These are phyloP conservation scores for Erpetoichthys calabaricus DNA, from an alignment of 2,797 vertebrate species.

Conservation along the genomic window DNA sequence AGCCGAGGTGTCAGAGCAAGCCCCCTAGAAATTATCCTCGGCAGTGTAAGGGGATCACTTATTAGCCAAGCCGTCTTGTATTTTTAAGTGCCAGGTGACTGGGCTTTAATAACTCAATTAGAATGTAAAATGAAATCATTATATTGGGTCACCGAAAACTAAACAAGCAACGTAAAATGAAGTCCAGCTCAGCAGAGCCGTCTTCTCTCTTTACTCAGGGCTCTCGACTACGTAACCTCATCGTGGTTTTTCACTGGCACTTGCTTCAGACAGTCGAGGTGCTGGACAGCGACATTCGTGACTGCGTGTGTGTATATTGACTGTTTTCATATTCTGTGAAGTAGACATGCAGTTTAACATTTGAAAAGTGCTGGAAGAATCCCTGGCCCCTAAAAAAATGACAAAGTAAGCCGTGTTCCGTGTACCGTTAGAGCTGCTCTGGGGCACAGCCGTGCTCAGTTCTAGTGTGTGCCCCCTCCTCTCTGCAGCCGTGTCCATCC, in stretches of 20 bases:
- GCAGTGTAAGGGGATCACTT: too few relatives aligned
- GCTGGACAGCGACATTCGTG: conserved; percentile 18
- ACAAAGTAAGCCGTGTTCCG: conserved; percentile 29
- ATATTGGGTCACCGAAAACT: too few relatives aligned
- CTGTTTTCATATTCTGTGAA: conserved; percentile 19
- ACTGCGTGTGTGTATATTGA: conserved; percentile 9
- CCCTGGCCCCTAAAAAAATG: conserved; percentile 15
- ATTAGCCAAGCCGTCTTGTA: too few relatives aligned
- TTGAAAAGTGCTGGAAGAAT: conserved; percentile 22
- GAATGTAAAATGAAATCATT: too few relatives aligned
- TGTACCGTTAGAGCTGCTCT: conserved; percentile 33
- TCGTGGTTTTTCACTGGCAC: conserved; percentile 10
- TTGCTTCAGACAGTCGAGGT: conserved; percentile 7
- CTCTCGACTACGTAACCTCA: conserved; percentile 20
- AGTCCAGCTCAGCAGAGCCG: too few relatives aligned
- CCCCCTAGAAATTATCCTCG: too few relatives aligned
- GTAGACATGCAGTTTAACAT: conserved; percentile 17
- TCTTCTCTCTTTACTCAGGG: conserved; percentile 20
- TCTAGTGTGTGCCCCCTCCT: conserved; percentile 25
- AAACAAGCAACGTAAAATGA: too few relatives aligned
- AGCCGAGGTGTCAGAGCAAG: too few relatives aligned
- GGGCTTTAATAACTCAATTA: too few relatives aligned
- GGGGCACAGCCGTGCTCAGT: too few relatives aligned
- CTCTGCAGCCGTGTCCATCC: conserved; percentile 30
- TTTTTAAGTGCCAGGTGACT: too few relatives aligned